Evolutionary conservation across 2,113 vertebrate species (phyloP), one percentile per base, ranked within the genome.

Genomic region (Willisornis vidua): DNA sequence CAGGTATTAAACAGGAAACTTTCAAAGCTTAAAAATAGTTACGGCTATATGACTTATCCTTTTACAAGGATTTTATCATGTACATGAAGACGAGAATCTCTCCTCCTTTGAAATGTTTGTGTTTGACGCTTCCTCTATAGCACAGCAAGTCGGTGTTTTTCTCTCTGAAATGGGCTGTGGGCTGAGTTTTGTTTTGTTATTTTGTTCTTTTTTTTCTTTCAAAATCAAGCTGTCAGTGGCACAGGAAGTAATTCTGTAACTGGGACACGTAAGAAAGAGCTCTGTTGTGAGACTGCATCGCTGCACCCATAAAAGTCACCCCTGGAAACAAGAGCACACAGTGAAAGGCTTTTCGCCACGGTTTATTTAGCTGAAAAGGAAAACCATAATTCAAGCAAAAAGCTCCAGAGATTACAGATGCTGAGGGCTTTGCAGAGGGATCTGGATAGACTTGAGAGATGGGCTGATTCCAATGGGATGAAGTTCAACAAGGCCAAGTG

Each of bases 1-100:
- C 55, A 95, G 92, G 88, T 89, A 96, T 93, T 88, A 94, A 90
- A 91, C 76, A 94, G 93, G 90, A 95, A 96, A 88, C 43, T 76
- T 94, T 65, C 49, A 93, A 87, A 90, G 51, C 31, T 83, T 63
- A 93, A 93, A 96, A 93, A 81, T 45, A 93, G 88, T 84, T 90
- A 85, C 52, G 83, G 63, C 76, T 85, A 85, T 57, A 72, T 20
- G 79, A 88, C 75, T 87, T 89, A 58, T 35, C 63, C 85, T 89
- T 90, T 52, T 81, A 81, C 90, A 93, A 77, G 41, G 29, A 62
- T 93, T 95, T 96, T 73, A 77, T 62, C 39, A 48, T 37, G 31
- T 48, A 88, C 11, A 18, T 9, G 29, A 96, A 92, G 39, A 72
- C 82, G 51, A 81, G 58, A 89, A 86, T 48, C 49, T 88, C 93